Percentiles rank a stretch among this genome's conserved stretches.
Conservation (phyloP, 1,140 invertebrate genomes). For the Pygmarrhopalites habei region DNA sequence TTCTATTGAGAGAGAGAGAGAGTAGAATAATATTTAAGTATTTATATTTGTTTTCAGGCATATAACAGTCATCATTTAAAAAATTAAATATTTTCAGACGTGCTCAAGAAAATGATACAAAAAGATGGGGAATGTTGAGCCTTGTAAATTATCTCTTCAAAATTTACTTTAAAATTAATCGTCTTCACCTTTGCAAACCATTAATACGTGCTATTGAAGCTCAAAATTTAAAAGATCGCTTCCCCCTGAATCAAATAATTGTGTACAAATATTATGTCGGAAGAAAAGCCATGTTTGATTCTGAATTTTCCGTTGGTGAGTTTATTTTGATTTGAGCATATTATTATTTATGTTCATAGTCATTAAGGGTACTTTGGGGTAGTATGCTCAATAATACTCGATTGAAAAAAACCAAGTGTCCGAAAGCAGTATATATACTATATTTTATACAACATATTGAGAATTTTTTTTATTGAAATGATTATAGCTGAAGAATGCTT, state of each 20-base stretch:
- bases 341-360: conserved; percentile 1
- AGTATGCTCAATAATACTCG: conserved; percentile 5
- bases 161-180: conserved; percentile 96
- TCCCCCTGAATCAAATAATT: conserved; percentile 75
- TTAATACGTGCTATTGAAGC: conserved; percentile 93
- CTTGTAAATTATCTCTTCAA: conserved; percentile 96
- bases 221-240: conserved; percentile 74
- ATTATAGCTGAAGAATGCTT: conserved; percentile 77
- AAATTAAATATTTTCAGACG: conserved; percentile 52
- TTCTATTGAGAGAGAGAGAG: neutral
- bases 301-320: conserved; percentile 76
- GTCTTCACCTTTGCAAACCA: conserved; percentile 92
- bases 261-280: conserved; percentile 97
- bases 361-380: no score
- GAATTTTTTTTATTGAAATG: conserved; percentile 1
- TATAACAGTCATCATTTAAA: no score
- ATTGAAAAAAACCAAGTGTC: neutral
- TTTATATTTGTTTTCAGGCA: no score
- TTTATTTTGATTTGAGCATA: conserved; percentile 1
- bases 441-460: conserved; percentile 9
- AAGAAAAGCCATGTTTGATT: conserved; percentile 95
- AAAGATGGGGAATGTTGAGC: conserved; percentile 90
- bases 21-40: neutral
- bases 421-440: neutral
- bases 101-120: conserved; percentile 78